A percentile compares a stretch with the other conserved stretches of the same genome.
Conservation (phyloP, 1,140 invertebrate genomes). For the Bicyclus anynana region DNA sequence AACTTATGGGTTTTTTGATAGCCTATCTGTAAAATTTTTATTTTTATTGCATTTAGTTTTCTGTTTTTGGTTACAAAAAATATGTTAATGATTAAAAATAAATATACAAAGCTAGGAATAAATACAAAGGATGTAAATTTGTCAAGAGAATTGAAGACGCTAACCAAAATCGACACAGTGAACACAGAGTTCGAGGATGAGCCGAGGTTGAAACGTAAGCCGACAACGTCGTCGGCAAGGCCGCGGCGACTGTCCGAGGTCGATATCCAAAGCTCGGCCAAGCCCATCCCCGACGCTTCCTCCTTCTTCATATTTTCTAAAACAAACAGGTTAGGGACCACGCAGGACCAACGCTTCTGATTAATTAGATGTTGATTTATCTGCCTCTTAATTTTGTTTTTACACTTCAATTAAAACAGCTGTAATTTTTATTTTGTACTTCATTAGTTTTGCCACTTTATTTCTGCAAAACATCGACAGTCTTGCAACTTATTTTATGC, state of each 20-base stretch:
- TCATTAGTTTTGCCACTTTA: conserved; percentile 1
- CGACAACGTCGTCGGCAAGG: conserved; percentile 81
- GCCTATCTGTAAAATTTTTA: too few relatives aligned
- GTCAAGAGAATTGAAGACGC: conserved; percentile 21
- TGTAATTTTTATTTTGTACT: neutral
- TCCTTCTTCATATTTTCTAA: conserved; percentile 98
- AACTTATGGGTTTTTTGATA: too few relatives aligned
- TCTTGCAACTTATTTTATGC: conserved; percentile 32
- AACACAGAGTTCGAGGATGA: conserved; percentile 68
- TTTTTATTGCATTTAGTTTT: too few relatives aligned
- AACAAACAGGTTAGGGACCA: conserved; percentile 88
- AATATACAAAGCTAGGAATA: neutral
- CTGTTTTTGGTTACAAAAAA: too few relatives aligned
- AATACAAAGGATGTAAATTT: neutral
- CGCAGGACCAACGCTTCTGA: conserved; percentile 23
- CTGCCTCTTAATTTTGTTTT: conserved; percentile 13
- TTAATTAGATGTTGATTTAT: conserved; percentile 24
- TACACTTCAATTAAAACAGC: conserved; percentile 5
- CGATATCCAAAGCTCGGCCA: conserved; percentile 90
- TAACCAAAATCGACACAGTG: conserved; percentile 58
- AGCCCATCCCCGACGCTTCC: conserved; percentile 95
- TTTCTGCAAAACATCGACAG: neutral
- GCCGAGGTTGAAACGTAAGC: conserved; percentile 66
- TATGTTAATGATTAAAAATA: neutral
- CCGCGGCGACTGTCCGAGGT: conserved; percentile 95